These are phyloP conservation scores for Thryonomys swinderianus DNA, from an alignment of 2,113 vertebrate species.

Conservation along the genomic window DNA sequence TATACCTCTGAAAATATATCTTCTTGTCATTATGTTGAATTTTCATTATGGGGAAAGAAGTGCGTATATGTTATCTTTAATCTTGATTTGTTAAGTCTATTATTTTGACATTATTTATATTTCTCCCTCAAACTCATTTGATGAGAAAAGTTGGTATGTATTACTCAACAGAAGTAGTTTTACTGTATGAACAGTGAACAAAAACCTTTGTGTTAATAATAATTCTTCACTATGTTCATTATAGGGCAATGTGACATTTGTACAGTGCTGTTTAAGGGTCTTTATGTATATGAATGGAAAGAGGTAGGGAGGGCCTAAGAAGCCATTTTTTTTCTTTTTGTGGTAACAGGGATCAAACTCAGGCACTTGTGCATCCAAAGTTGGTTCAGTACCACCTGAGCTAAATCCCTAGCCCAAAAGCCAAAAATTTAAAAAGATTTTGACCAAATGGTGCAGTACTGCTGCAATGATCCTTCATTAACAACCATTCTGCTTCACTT, in stretches of 20 bases:
- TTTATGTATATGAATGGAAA: background rate
- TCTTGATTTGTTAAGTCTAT: background rate
- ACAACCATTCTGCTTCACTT: background rate
- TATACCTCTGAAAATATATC: background rate
- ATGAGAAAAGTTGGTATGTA: background rate
- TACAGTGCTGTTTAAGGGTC: background rate
- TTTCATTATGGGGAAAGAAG: background rate
- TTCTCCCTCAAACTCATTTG: background rate
- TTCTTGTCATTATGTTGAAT: background rate
- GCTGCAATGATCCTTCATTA: background rate
- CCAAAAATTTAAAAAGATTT: constrained; percentile 15
- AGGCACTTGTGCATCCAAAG: no score
- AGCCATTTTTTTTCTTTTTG: no score
- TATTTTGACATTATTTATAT: background rate
- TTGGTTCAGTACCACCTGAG: no score
- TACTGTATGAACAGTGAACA: background rate
- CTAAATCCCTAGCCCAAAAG: no score
- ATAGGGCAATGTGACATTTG: background rate
- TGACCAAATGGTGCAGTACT: background rate
- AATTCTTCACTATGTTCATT: background rate
- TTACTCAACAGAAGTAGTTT: background rate
- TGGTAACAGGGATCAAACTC: no score
- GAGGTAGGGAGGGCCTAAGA: background rate
- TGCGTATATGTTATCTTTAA: background rate
- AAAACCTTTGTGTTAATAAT: background rate